phyloP scores from a whole-genome alignment of 2,888 invertebrate genomes.

The Melinaea marsaeus region DNA sequence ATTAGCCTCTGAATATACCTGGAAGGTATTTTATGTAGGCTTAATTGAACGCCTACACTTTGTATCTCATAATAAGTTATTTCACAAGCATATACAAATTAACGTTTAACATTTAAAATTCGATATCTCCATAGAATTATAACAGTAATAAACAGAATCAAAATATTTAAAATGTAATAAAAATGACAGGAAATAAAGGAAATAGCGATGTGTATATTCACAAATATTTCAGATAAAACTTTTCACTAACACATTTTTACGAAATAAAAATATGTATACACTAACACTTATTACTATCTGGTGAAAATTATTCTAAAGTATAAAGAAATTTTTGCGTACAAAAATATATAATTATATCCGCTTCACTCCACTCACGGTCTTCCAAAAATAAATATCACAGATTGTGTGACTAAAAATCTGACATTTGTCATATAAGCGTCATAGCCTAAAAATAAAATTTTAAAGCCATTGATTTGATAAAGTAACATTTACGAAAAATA shows the following conservation, averaged over 20 bases:
- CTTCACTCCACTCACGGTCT: constrained; percentile 48
- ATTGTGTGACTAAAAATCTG: constrained; percentile 18
- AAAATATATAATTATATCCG: constrained; percentile 44
- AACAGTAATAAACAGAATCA: neutral
- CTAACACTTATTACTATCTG: constrained; percentile 7
- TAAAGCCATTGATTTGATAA: constrained; percentile 6
- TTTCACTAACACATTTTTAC: neutral
- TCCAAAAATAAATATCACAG: constrained; percentile 57
- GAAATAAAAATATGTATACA: neutral
- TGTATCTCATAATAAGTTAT: neutral
- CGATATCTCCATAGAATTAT: neutral
- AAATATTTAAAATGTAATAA: neutral
- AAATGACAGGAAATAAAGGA: constrained; percentile 3
- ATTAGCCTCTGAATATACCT: constrained; percentile 10
- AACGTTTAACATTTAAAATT: neutral
- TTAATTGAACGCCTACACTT: constrained; percentile 27
- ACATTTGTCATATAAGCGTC: constrained; percentile 17
- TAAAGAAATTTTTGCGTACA: constrained; percentile 41
- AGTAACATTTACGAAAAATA: neutral
- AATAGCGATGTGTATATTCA: neutral
- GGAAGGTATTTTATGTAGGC: constrained; percentile 14
- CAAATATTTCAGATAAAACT: neutral
- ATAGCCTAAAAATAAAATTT: constrained; percentile 5
- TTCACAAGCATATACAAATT: neutral
- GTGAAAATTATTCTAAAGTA: constrained; percentile 12